Evolutionary conservation across 2,888 invertebrate genomes (phyloP).

Genomic region (Andrena marginata): DNA sequence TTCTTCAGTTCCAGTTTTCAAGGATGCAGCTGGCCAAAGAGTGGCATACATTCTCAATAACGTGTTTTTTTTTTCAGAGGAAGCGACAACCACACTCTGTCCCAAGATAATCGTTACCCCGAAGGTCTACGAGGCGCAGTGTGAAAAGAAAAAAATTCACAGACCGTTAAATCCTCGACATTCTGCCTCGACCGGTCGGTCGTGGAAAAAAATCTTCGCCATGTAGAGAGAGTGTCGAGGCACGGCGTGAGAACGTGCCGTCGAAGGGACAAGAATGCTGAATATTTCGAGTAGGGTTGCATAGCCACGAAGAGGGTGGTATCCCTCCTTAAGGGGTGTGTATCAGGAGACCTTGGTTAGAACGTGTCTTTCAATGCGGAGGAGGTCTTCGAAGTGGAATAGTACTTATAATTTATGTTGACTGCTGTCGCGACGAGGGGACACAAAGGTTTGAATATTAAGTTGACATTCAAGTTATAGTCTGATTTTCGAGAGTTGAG

Average conservation of each 20-base stretch:
- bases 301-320: constrained; percentile 73
- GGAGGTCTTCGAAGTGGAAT: not conserved
- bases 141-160: constrained; percentile 63
- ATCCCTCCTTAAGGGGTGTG: constrained; percentile 24
- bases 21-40: constrained; percentile 26
- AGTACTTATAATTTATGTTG: constrained; percentile 28
- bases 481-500: too few relatives aligned
- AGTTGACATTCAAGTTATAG: too few relatives aligned
- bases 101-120: constrained; percentile 36
- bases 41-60: constrained; percentile 2
- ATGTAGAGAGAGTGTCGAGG: constrained; percentile 27
- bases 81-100: constrained; percentile 39
- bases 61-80: constrained; percentile 18
- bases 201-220: constrained; percentile 65
- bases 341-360: not conserved
- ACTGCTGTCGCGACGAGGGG: not conserved
- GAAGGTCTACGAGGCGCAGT: constrained; percentile 33
- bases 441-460: too few relatives aligned
- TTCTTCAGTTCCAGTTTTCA: not conserved
- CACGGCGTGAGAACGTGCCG: constrained; percentile 79
- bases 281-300: constrained; percentile 76
- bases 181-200: constrained; percentile 64
- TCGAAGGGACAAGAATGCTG: constrained; percentile 77
- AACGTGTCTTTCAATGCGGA: not conserved
- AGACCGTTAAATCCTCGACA: constrained; percentile 68